Evolutionary conservation across 2,888 invertebrate species (phyloP).

Genomic region (Halictus quadricinctus): DNA sequence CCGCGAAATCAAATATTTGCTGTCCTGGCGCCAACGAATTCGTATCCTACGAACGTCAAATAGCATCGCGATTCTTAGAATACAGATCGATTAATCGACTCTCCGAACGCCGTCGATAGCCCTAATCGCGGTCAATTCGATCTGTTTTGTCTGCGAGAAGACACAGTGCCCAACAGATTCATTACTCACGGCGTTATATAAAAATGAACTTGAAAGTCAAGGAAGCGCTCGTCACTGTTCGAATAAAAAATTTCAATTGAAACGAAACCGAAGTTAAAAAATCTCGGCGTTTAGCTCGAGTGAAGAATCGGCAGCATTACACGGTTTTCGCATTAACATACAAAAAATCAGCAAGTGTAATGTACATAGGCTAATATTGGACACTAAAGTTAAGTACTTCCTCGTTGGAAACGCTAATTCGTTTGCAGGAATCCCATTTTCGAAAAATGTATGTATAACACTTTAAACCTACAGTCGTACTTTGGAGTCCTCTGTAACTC

Average conservation of each 20-base stretch:
- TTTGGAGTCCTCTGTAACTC: too few species aligned
- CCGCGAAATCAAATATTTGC: background rate
- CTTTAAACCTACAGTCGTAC: background rate
- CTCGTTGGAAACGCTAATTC: background rate
- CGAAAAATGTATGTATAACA: background rate
- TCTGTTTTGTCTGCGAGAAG: conserved; percentile 20
- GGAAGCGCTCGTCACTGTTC: too few species aligned
- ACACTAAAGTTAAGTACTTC: background rate
- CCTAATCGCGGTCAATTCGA: conserved; percentile 2
- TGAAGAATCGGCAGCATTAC: background rate
- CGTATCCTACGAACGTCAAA: background rate
- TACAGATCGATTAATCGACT: background rate
- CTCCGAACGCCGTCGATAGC: background rate
- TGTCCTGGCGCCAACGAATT: conserved; percentile 3
- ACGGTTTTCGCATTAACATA: background rate
- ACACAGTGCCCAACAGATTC: background rate
- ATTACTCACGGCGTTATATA: background rate
- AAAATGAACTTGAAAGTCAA: background rate
- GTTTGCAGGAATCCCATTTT: background rate
- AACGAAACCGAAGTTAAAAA: background rate
- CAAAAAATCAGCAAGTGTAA: background rate
- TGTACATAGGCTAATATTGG: background rate
- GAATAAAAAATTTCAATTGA: too few species aligned
- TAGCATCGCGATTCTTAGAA: background rate
- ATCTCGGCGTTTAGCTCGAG: background rate